Conservation (phyloP, 2,797 vertebrate species). For the Lagodon rhomboides region DNA sequence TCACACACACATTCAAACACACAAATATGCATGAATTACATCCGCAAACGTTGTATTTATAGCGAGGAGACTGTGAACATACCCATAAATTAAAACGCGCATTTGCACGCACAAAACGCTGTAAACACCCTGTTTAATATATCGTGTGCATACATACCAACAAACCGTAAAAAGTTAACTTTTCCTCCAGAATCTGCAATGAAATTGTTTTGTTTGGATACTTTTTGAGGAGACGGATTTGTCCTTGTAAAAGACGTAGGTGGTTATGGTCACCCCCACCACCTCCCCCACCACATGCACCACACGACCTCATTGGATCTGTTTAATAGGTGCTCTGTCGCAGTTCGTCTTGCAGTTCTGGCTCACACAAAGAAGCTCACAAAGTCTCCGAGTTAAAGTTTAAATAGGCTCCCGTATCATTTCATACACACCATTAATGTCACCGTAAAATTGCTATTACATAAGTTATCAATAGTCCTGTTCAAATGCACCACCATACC, state of each 20-base stretch:
- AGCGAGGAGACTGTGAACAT: neutral
- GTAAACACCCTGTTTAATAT: neutral
- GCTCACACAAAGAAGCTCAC: slow-evolving; percentile 20
- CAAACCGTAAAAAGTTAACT: slow-evolving; percentile 47
- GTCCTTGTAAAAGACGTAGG: slow-evolving; percentile 13
- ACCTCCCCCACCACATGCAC: neutral
- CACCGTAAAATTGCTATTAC: slow-evolving; percentile 39
- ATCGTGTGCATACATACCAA: neutral
- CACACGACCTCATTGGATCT: slow-evolving; percentile 1
- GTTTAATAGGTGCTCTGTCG: slow-evolving; percentile 2
- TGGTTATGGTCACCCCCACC: neutral
- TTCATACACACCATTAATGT: slow-evolving; percentile 46
- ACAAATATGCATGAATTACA: slow-evolving; percentile 27
- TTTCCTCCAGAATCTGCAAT: slow-evolving; percentile 25
- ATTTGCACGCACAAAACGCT: slow-evolving; percentile 1
- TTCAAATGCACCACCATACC: slow-evolving; percentile 53
- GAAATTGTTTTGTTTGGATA: slow-evolving; percentile 30
- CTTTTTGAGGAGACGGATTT: slow-evolving; percentile 14
- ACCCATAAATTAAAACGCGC: slow-evolving; percentile 23
- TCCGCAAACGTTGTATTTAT: neutral
- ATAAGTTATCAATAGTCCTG: slow-evolving; percentile 58
- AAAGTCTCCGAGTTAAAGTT: slow-evolving; percentile 41
- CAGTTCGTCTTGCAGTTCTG: neutral
- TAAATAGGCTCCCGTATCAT: slow-evolving; percentile 44
- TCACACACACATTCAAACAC: slow-evolving; percentile 29